Evolutionary conservation across 2,113 vertebrate genomes (phyloP).

Genomic region (Brachyhypopomus gauderio): DNA sequence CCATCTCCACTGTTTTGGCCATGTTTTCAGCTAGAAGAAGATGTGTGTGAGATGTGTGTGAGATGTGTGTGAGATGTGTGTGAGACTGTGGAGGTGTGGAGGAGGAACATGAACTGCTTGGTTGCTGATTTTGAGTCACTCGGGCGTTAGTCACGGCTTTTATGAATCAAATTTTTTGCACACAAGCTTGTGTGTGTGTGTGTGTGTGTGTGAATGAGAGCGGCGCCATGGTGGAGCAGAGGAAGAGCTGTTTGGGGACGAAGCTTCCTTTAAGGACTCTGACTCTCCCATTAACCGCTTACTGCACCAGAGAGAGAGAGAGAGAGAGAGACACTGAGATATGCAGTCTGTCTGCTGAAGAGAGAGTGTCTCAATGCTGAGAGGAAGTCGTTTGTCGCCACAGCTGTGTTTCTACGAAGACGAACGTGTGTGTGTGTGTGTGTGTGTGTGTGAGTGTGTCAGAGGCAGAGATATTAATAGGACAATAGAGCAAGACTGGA

Average conservation of each 20-base stretch:
- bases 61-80: slow-evolving; percentile 15
- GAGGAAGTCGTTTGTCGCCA: slow-evolving; percentile 76
- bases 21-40: slow-evolving; percentile 26
- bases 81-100: not conserved
- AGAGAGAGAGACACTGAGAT: slow-evolving; percentile 59
- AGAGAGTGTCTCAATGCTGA: slow-evolving; percentile 55
- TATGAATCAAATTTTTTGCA: slow-evolving; percentile 31
- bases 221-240: slow-evolving; percentile 28
- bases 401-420: slow-evolving; percentile 66
- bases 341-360: slow-evolving; percentile 63
- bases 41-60: not conserved
- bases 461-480: slow-evolving; percentile 61
- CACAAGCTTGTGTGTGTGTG: slow-evolving; percentile 8
- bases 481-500: slow-evolving; percentile 59
- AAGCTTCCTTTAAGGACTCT: slow-evolving; percentile 50
- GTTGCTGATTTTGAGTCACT: slow-evolving; percentile 32
- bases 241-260: slow-evolving; percentile 50
- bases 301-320: not conserved
- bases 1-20: not conserved
- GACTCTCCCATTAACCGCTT: slow-evolving; percentile 20
- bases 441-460: slow-evolving; percentile 55
- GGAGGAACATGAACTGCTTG: slow-evolving; percentile 15
- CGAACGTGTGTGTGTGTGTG: slow-evolving; percentile 36
- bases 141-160: slow-evolving; percentile 29
- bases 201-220: slow-evolving; percentile 9